phyloP scores from a whole-genome alignment of 2,113 vertebrate genomes.

The Sebastes fasciatus region DNA sequence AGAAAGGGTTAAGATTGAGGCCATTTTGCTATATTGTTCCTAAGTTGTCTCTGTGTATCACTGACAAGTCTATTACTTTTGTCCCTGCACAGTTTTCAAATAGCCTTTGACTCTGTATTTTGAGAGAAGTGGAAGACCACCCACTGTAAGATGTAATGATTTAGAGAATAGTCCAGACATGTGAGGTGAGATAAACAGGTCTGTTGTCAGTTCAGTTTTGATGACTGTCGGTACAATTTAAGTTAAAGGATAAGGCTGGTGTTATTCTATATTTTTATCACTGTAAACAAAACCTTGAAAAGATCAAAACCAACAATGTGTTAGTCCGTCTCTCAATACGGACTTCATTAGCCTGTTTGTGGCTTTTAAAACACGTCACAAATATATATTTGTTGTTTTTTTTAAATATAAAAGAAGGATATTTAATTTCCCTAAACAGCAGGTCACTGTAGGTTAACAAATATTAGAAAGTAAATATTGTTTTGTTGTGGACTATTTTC shows the following conservation, averaged over 20 bases:
- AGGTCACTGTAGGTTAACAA: neutral
- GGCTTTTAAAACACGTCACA: neutral
- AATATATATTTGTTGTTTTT: neutral
- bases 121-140: constrained; percentile 35
- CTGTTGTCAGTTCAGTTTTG: constrained; percentile 3
- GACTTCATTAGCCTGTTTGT: neutral
- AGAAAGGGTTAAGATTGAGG: constrained; percentile 78
- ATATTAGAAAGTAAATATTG: neutral
- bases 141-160: constrained; percentile 45
- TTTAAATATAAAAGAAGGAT: neutral
- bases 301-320: neutral
- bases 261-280: neutral
- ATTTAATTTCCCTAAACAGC: neutral
- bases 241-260: neutral
- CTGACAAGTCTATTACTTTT: constrained; percentile 66
- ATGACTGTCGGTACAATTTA: constrained; percentile 6
- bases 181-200: neutral
- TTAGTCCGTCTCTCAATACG: neutral
- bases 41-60: constrained; percentile 50
- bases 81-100: constrained; percentile 69
- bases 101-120: constrained; percentile 44
- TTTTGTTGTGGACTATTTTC: neutral
- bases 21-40: constrained; percentile 83
- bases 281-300: constrained; percentile 4
- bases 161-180: constrained; percentile 43